Evolutionary conservation across 2,888 invertebrate genomes (phyloP).

Genomic region (Mayetiola destructor): DNA sequence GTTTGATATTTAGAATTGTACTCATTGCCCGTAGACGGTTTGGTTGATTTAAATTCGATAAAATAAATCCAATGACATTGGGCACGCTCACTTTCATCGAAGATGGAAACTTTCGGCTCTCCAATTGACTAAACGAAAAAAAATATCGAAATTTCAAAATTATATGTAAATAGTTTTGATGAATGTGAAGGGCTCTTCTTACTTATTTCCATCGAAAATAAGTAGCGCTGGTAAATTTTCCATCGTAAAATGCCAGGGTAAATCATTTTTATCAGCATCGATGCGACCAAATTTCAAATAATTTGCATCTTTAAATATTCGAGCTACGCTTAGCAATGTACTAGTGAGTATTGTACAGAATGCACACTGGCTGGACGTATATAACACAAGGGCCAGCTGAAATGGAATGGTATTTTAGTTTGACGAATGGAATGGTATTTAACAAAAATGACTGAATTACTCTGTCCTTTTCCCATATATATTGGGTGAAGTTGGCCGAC

Average conservation of each 20-base stretch:
- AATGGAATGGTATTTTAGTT: conserved; percentile 21
- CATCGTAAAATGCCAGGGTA: conserved; percentile 64
- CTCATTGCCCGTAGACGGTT: conserved; percentile 40
- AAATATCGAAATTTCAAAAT: not conserved
- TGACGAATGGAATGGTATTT: not conserved
- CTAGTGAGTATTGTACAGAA: conserved; percentile 59
- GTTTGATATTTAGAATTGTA: conserved; percentile 27
- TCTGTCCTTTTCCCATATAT: not conserved
- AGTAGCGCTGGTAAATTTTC: conserved; percentile 63
- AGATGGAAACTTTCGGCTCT: conserved; percentile 54
- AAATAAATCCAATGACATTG: conserved; percentile 51
- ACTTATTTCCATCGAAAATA: conserved; percentile 45
- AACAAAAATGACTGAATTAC: not conserved
- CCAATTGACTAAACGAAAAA: conserved; percentile 42
- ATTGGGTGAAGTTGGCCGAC: not conserved
- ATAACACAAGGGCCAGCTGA: conserved; percentile 61
- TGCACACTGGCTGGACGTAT: conserved; percentile 63
- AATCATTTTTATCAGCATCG: conserved; percentile 69
- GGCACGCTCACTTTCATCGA: conserved; percentile 29
- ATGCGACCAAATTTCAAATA: conserved; percentile 49
- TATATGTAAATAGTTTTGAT: not conserved
- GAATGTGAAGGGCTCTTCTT: not conserved
- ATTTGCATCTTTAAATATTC: conserved; percentile 41
- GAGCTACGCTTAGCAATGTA: conserved; percentile 50
- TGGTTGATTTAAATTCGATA: conserved; percentile 48